phyloP scores from a whole-genome alignment of 2,113 vertebrate genomes.

The Nesoenas mayeri region DNA sequence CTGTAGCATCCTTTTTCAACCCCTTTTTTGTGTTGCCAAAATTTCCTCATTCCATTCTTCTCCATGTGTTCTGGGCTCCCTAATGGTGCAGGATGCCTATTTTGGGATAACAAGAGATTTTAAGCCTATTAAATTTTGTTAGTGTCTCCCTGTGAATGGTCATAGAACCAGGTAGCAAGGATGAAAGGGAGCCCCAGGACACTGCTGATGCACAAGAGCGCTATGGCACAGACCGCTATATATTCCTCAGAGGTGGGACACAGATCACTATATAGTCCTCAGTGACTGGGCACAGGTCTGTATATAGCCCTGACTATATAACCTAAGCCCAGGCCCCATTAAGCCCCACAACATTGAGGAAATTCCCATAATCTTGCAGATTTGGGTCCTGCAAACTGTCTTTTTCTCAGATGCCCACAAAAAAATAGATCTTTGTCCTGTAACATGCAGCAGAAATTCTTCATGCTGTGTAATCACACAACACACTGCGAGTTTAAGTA shows the following conservation, averaged over 20 bases:
- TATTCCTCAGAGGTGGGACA: neutral
- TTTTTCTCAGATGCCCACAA: neutral
- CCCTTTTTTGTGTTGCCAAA: neutral
- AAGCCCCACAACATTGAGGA: rapidly evolving
- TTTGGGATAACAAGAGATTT: neutral
- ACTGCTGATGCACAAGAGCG: rapidly evolving
- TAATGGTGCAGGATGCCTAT: neutral
- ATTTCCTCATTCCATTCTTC: neutral
- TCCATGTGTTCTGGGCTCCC: neutral
- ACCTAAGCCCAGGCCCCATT: neutral
- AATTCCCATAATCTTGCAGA: neutral
- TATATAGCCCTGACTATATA: neutral
- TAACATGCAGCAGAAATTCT: neutral
- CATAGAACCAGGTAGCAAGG: neutral
- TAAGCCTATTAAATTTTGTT: neutral
- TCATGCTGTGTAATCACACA: neutral
- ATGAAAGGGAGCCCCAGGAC: neutral
- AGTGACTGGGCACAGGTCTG: neutral
- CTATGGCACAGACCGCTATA: rapidly evolving
- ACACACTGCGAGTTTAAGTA: neutral
- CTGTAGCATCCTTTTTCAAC: neutral
- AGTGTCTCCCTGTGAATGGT: neutral
- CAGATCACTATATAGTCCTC: neutral
- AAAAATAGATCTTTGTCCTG: neutral
- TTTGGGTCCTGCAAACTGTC: neutral